phyloP scores from a whole-genome alignment of 2,888 invertebrate genomes.

The Cenopis cana region DNA sequence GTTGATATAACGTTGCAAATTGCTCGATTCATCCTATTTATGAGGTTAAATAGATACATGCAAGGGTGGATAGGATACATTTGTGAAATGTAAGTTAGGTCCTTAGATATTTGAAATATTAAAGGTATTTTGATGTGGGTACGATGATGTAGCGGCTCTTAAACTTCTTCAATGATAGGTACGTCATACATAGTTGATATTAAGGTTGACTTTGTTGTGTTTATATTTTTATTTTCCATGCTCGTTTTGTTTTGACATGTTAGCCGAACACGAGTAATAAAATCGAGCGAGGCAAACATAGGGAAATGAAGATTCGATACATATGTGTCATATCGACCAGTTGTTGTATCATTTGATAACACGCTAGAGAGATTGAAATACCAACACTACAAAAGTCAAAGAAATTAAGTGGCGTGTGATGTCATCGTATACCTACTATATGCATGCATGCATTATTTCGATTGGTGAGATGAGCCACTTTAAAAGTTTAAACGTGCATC shows the following conservation, averaged over 20 bases:
- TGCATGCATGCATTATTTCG: too few relatives aligned
- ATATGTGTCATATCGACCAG: too few relatives aligned
- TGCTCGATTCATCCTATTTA: not conserved
- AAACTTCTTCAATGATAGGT: not conserved
- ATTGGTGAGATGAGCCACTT: not conserved
- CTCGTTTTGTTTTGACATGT: too few relatives aligned
- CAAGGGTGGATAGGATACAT: not conserved
- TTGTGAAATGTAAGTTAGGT: not conserved
- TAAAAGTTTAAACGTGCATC: too few relatives aligned
- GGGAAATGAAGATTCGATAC: too few relatives aligned
- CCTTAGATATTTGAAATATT: slow-evolving; percentile 13
- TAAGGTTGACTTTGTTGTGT: not conserved
- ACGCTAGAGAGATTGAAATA: not conserved
- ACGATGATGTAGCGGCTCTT: not conserved
- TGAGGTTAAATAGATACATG: not conserved
- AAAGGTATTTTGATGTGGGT: not conserved
- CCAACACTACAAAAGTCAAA: not conserved
- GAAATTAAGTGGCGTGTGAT: too few relatives aligned
- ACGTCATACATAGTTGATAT: not conserved
- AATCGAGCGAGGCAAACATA: too few relatives aligned
- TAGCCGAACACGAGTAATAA: too few relatives aligned
- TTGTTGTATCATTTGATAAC: too few relatives aligned
- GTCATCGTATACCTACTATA: too few relatives aligned
- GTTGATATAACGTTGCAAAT: not conserved
- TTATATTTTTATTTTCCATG: too few relatives aligned